Evolutionary conservation across 2,113 vertebrate genomes (phyloP).

Genomic region (Catharus bicknelli): DNA sequence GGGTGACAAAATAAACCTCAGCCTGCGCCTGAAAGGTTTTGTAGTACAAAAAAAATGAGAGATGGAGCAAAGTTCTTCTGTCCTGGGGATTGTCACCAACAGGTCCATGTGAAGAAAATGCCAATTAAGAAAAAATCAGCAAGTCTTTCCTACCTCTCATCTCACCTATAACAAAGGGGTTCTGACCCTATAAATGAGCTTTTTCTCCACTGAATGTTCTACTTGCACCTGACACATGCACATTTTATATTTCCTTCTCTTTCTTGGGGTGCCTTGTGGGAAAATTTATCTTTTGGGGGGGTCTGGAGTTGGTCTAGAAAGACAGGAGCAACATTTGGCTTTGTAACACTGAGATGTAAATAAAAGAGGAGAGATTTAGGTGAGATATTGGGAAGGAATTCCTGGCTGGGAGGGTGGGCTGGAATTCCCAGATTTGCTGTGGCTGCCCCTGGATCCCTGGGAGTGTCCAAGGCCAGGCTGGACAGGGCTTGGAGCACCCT

Average conservation of each 20-base stretch:
- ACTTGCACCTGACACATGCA: neutral
- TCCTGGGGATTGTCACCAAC: neutral
- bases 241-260: neutral
- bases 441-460: neutral
- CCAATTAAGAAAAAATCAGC: neutral
- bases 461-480: accelerated
- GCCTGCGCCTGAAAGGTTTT: neutral
- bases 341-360: neutral
- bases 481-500: neutral
- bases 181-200: neutral
- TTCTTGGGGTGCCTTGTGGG: neutral
- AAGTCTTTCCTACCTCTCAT: neutral
- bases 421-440: neutral
- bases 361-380: neutral
- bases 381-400: neutral
- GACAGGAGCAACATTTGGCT: neutral
- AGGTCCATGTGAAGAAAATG: neutral
- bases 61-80: neutral
- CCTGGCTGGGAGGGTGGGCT: accelerated
- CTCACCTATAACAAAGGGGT: neutral
- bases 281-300: neutral
- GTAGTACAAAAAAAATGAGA: neutral
- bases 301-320: neutral
- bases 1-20: neutral
- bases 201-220: accelerated